These are phyloP conservation scores for Drosophila kambysellisi DNA, from an alignment of 2,888 invertebrate genomes.

Conservation along the genomic window DNA sequence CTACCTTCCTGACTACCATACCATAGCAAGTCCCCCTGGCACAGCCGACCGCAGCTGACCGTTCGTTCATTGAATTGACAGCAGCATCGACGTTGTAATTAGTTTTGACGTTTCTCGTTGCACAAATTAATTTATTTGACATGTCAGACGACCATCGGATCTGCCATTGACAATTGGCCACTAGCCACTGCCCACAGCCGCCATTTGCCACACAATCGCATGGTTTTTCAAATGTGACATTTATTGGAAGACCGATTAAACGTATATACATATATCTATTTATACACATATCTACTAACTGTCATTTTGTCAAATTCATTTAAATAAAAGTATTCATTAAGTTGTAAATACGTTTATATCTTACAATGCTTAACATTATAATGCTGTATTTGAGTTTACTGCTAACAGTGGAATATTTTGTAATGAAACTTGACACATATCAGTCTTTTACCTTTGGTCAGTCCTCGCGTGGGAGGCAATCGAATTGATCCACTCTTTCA, in stretches of 20 bases:
- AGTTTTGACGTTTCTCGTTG: conserved; percentile 84
- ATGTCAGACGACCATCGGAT: conserved; percentile 71
- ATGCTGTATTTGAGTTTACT: not conserved
- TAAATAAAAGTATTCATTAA: not conserved
- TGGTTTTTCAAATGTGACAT: conserved; percentile 68
- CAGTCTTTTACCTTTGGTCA: not conserved
- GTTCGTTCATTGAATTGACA: conserved; percentile 62
- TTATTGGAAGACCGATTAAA: conserved; percentile 70
- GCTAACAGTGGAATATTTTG: not conserved
- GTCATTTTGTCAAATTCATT: conserved; percentile 4
- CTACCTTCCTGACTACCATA: conserved; percentile 44
- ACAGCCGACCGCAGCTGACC: conserved; percentile 43
- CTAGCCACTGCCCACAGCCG: conserved; percentile 33
- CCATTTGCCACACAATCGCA: conserved; percentile 50
- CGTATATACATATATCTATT: conserved; percentile 29
- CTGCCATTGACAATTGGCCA: conserved; percentile 64
- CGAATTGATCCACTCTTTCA: not conserved
- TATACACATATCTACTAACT: conserved; percentile 14
- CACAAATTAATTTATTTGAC: conserved; percentile 84
- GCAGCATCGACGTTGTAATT: conserved; percentile 79
- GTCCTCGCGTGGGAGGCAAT: not conserved
- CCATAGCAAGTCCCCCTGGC: not conserved
- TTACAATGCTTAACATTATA: not conserved
- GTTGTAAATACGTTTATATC: not conserved
- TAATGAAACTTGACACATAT: not conserved